Conservation (phyloP, 1,140 invertebrate genomes). For the Hetaerina americana region DNA sequence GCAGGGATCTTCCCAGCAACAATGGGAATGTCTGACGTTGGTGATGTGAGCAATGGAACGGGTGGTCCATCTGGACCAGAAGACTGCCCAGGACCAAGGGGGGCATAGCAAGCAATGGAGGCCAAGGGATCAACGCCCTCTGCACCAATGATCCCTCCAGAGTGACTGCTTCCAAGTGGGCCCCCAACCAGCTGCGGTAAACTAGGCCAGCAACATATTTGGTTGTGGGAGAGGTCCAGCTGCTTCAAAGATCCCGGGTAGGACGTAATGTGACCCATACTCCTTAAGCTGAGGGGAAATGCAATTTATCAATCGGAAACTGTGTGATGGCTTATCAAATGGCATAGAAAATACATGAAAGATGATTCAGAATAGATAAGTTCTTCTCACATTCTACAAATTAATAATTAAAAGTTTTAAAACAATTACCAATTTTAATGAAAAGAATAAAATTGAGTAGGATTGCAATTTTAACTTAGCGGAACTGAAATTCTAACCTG, state of each 20-base stretch:
- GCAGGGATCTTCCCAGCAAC: not conserved
- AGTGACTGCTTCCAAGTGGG: not conserved
- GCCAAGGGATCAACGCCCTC: conserved; percentile 42
- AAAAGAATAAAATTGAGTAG: too few species aligned
- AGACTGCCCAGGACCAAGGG: not conserved
- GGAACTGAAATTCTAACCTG: too few species aligned
- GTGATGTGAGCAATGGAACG: not conserved
- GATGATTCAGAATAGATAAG: too few species aligned
- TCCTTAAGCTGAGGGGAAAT: conserved; percentile 25
- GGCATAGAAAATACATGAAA: too few species aligned
- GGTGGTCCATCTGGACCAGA: too few species aligned
- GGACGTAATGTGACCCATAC: conserved; percentile 76
- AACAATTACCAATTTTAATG: too few species aligned
- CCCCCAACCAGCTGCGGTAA: conserved; percentile 47
- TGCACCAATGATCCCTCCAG: not conserved
- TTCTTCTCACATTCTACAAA: too few species aligned
- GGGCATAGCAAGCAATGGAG: conserved; percentile 49
- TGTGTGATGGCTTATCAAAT: too few species aligned
- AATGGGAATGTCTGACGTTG: not conserved
- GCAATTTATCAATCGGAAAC: too few species aligned
- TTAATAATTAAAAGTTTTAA: too few species aligned
- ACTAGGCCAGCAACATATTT: conserved; percentile 77
- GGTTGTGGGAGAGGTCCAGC: conserved; percentile 86
- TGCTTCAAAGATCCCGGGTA: conserved; percentile 81
- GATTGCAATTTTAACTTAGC: too few species aligned